Evolutionary conservation across 2,797 vertebrate genomes (phyloP), one percentile per base, ranked within the genome.

Genomic region (Silurus aristotelis): DNA sequence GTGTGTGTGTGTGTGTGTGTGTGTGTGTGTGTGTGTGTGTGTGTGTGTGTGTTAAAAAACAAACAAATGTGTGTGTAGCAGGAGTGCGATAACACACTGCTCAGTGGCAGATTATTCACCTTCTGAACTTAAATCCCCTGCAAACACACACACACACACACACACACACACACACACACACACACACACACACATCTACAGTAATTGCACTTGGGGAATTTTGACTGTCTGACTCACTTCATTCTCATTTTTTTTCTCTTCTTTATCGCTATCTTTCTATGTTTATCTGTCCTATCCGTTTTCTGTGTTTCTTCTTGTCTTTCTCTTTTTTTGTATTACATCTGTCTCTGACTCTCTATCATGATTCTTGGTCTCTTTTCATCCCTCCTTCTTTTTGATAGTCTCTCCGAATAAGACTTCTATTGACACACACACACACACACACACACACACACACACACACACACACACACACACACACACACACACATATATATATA

Each of bases 1-100:
- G 64, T 82, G 64, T 61, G 55, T 83, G 81, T 56, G 56, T 82
- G 80, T 82, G 80, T 27, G 1, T 75, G 27, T 71, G 80, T 71
- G 55, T 71, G 83, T 84, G 73, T 52, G 55, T 55, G 56, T 46
- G 43, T 63, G 83, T 70, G 75, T 27, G 75, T 46, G 19, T 43
- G 60, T 46, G 60, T 31, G 17, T 64, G 66, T 61, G 48, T 56
- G 60, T 3, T 38, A n/a, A 68, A 83, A 75, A 27, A 75, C 22
- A 73, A 27, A 22, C 56, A 38, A 3, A 46, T 68, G 63, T 17
- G 20, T 78, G 63, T 79, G 20, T 60, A 73, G 31, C 25, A 46
- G 64, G 71, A 78, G 81, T 84, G 75, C 5, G 25, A 61, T 52
- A 67, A 56, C 12, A 19, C 52, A 31, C 73, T 58, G 52, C 27